Base-by-base conservation (phyloP, 2,113 vertebrate species). In the Ascaphus truei region DNA sequence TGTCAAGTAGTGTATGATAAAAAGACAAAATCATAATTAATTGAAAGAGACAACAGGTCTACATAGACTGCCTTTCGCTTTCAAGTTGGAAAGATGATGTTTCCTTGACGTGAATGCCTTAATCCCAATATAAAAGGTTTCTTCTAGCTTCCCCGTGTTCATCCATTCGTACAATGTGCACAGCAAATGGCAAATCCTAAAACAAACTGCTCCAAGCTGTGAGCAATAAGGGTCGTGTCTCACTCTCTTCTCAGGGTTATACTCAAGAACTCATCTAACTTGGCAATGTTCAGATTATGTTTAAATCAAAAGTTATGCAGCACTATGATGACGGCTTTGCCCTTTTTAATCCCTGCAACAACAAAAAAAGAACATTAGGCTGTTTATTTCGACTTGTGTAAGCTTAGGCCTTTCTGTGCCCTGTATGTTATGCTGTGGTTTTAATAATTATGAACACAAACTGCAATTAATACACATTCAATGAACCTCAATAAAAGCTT, bases 141-240 rank as follows among this genome's bases (percentile, higher is more conserved):
- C 18, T 55, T 66, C 23, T 30, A 41, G 36, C 36, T 66, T 56
- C 15, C 13, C 27, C 29, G 57, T 59, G 66, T 39, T 59, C 43
- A 68, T 59, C 55, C 66, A 68, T 59, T 59, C 59, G 66, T 34
- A 59, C 55, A 68, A 59, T 50, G 37, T 50, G 33, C 55, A 48
- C 16, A 59, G 66, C 23, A 59, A 58, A 68, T 58, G 55, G 55
- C 30, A 68, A 68, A 68, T 60, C 43, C 55, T 68, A 68, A 68
- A 68, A 50, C 55, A 68, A 68, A 68, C 55, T 68, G 66, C 66
- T 68, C 43, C 8, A 8, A 68, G 66, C 55, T 59, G 55, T 59
- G 45, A 47, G 41, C 41, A 68, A 59, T 50, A 39, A 51, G 55
- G 45, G 30, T 50, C 66, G 59, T 68, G 41, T 59, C 22, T 27